Percentiles rank a stretch among this genome's conserved stretches.
These are phyloP conservation scores for Pteronura brasiliensis DNA, from an alignment of 2,113 vertebrate genomes.

Conservation along the genomic window DNA sequence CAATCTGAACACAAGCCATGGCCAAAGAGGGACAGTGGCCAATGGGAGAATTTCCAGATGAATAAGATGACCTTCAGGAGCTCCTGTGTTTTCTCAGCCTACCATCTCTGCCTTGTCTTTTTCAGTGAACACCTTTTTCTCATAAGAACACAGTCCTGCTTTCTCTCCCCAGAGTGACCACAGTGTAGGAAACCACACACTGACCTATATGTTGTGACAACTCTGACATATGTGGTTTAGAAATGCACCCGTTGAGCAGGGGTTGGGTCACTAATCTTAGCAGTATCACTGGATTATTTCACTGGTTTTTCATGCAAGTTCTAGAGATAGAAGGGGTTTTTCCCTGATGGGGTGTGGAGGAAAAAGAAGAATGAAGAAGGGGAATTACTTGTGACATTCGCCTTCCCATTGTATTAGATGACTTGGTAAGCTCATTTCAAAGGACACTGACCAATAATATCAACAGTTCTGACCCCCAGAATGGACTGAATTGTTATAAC, in stretches of 20 bases:
- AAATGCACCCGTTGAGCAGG: not conserved
- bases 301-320: conserved; percentile 19
- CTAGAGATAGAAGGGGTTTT: conserved; percentile 48
- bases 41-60: conserved; percentile 30
- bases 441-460: not conserved
- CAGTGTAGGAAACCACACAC: conserved; percentile 46
- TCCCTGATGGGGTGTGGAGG: not conserved
- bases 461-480: not conserved
- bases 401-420: not conserved
- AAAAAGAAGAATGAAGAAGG: conserved; percentile 49
- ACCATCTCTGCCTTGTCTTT: not conserved
- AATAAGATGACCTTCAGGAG: conserved; percentile 46
- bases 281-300: not conserved
- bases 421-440: conserved; percentile 34
- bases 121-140: not conserved
- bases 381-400: conserved; percentile 49
- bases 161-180: not conserved
- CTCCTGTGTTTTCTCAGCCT: not conserved
- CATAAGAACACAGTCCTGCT: not conserved
- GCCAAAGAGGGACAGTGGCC: not conserved
- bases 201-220: conserved; percentile 1
- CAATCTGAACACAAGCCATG: not conserved
- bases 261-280: conserved; percentile 27
- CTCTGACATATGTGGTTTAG: conserved; percentile 10
- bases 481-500: not conserved